A percentile compares a stretch with the other conserved stretches of the same genome.
Conservation (phyloP, 2,113 vertebrate species). For the Delphinus delphis region DNA sequence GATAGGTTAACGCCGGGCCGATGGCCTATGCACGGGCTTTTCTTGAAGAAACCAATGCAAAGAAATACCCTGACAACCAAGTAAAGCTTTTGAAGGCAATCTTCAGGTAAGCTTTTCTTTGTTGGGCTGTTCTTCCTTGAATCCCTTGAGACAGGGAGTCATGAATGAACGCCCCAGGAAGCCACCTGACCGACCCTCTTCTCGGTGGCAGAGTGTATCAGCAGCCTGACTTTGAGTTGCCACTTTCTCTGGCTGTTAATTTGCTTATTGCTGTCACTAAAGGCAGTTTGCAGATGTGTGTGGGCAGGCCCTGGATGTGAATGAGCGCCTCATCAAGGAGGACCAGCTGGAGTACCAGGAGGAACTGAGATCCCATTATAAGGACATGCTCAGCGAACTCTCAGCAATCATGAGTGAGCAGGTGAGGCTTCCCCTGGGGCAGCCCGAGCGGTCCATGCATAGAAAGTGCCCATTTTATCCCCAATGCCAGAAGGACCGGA, state of each 20-base stretch:
- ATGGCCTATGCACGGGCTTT: conserved; percentile 99
- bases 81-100: conserved; percentile 98
- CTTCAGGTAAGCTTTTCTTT: conserved; percentile 90
- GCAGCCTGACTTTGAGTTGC: not conserved
- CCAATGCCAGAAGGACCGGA: not conserved
- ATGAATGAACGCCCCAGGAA: not conserved
- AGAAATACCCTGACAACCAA: conserved; percentile 98
- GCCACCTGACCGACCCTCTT: not conserved
- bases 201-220: not conserved
- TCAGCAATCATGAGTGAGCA: conserved; percentile 96
- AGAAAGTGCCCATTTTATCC: not conserved
- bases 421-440: conserved; percentile 82
- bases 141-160: not conserved
- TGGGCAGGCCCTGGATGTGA: conserved; percentile 96
- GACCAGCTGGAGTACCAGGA: conserved; percentile 99
- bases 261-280: not conserved
- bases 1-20: conserved; percentile 96
- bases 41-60: conserved; percentile 97
- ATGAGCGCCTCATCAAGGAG: conserved; percentile 97
- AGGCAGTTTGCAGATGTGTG: conserved; percentile 98
- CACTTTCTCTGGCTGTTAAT: not conserved
- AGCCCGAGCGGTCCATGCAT: rapidly evolving
- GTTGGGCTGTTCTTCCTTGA: not conserved
- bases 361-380: conserved; percentile 97
- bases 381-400: conserved; percentile 95